Percentiles rank a stretch among this genome's conserved stretches.
Conservation (phyloP, 2,113 vertebrate genomes). For the Sigmodon hispidus region DNA sequence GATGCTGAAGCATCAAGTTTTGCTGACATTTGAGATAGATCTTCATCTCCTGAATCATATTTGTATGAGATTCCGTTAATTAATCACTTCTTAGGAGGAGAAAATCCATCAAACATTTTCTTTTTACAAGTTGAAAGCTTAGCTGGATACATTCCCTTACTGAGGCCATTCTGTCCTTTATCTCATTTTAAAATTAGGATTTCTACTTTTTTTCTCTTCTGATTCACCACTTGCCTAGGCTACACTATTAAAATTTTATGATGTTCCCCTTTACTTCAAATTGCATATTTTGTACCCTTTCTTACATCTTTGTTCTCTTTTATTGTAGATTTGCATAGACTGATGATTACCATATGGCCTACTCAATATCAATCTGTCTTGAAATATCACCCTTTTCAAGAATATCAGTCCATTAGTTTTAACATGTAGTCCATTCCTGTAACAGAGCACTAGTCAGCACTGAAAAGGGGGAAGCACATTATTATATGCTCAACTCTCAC, state of each 20-base stretch:
- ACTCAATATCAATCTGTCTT: background rate
- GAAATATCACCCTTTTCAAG: background rate
- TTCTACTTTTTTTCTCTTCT: background rate
- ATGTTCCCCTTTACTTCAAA: background rate
- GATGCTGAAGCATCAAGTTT: background rate
- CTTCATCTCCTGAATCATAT: background rate
- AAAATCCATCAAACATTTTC: background rate
- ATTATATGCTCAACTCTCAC: background rate
- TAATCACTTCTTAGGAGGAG: background rate
- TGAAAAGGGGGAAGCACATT: background rate
- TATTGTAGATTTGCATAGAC: background rate
- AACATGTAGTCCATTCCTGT: background rate
- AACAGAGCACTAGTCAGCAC: background rate
- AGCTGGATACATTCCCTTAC: background rate
- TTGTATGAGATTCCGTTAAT: background rate
- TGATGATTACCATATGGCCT: background rate
- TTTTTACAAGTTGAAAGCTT: background rate
- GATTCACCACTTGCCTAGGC: background rate
- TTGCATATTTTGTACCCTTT: background rate
- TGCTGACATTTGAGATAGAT: background rate
- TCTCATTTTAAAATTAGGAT: background rate
- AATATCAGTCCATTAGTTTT: background rate
- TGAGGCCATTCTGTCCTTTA: no score
- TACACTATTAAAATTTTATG: background rate
- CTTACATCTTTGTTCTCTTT: background rate